phyloP scores from a whole-genome alignment of 92 coral and sea anemone species.

The Paramuricea clavata region DNA sequence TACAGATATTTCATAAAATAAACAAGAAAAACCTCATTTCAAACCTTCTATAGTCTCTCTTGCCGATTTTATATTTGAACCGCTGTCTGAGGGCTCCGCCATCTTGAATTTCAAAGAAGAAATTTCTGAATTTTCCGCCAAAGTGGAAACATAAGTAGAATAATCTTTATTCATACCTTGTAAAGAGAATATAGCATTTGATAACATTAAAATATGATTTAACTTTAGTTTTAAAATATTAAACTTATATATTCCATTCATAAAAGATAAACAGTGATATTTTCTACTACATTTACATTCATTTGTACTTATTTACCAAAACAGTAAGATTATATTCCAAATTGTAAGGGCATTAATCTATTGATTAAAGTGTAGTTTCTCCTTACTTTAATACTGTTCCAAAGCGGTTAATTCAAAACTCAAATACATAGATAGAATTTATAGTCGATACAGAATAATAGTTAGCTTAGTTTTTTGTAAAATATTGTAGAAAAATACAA shows the following conservation, averaged over 20 bases:
- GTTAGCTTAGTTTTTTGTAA: conserved; percentile 6
- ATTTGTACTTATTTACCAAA: background rate
- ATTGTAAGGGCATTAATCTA: background rate
- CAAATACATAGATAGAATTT: background rate
- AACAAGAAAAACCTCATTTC: conserved; percentile 26
- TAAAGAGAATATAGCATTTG: conserved; percentile 10
- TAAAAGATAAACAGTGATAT: background rate
- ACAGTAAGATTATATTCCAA: background rate
- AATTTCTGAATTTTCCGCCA: background rate
- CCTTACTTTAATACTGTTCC: conserved; percentile 2
- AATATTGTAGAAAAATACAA: background rate
- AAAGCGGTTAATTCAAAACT: conserved; percentile 42
- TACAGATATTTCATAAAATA: background rate
- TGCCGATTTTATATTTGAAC: conserved; percentile 76
- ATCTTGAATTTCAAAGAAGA: conserved; percentile 65
- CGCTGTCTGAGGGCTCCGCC: conserved; percentile 73
- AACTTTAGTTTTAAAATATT: background rate
- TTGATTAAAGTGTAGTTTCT: conserved; percentile 18
- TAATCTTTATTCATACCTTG: background rate
- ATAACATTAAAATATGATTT: background rate
- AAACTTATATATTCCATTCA: background rate
- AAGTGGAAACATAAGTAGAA: background rate
- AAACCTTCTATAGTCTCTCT: conserved; percentile 97
- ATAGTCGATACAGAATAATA: background rate
- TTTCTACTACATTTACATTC: background rate